Evolutionary conservation across 1,140 invertebrate species (phyloP), one percentile per base, ranked within the genome.

Genomic region (Apis mellifera): DNA sequence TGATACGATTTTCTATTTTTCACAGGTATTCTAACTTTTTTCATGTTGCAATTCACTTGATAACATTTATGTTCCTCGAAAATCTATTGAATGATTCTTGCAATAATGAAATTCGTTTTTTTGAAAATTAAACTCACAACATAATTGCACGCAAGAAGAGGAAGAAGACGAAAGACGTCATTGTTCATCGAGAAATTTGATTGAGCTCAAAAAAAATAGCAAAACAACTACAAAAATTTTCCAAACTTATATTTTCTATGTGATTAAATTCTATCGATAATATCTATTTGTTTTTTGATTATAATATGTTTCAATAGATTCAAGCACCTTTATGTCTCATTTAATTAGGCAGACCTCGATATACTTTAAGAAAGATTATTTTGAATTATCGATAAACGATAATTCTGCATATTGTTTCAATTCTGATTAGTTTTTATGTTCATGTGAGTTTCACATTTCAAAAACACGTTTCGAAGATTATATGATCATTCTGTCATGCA

Each of bases 1-100:
- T 73, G 82, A 84, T 82, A 87, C 70, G 64, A 84, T 84, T 88
- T 84, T 70, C 83, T 86, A 78, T 64, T 64, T 84, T 84, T 74
- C 78, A 72, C 82, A 82, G 82, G 75, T 82, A 55, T 66, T 72
- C 32, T 50, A 84, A 73, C 82, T 60, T 78, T 83, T 59, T 50
- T 32, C 69, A 32, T 52, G 64, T 66, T 50, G 50, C 78, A 65
- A 65, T 66, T 62, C 70, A 59, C 52, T 81, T 66, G 69, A 74
- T 74, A 74, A 75, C 62, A 60, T 55, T 32, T 60, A 52, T 17
- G 48, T 72, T 19, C 69, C 50, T 19, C 59, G 57, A 68, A 5
- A 69, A 73, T 62, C 48, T 42, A 19, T 21, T 42, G 17, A 32
- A 19, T 21, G 15, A 21, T 21, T 54, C 57, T 64, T 52, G 13